Base-by-base conservation (phyloP, 1,140 invertebrate genomes). In the Agrypnia vestita region DNA sequence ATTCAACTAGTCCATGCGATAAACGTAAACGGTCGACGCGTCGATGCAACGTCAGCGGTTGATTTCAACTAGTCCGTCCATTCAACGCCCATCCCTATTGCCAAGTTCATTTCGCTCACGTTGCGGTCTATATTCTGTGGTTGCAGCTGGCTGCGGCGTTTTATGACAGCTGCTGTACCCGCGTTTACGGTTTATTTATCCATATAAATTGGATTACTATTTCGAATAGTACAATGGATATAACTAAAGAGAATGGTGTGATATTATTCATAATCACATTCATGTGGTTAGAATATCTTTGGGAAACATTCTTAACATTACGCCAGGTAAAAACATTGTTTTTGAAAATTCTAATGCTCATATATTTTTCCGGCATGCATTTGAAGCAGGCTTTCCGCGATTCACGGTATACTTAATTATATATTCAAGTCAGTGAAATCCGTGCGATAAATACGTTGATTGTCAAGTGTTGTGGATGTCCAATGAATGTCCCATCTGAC, bases 251-350 rank as follows among this genome's bases (percentile, higher is more conserved):
- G 84, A 85, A 86, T 83, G 67, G 84, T 55, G 84, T 90, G 53
- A 64, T 89, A 13, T 82, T 84, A 53, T 75, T 87, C 46, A 92
- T 93, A 76, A 82, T 93, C 67, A 78, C 87, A 51, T 91, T 92
- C 82, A 88, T 91, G 67, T 92, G 93, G 89, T 73, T 91, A 4
- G 90, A 94, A 84, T 93, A 91, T 85, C 82, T 94, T 0, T 96
- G 97, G 94, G 95, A 97, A 87, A 88, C 94, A 11, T 97, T 97
- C 88, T 90, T 98, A 80, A 92, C 93, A 21, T 87, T 93, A 59
- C 91, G 97, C 85, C 97, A 98, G 94, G 96, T 97, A 90, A 88
- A 84, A 46, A 67, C n/a, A 17, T 17, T 4, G 10, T 56, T 56
- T 15, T 56, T 56, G n/a, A 56, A 56, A 56, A 35, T 78, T 15